Evolutionary conservation across 2,888 invertebrate genomes (phyloP).

Genomic region (Rhimphoctona megacephalus): DNA sequence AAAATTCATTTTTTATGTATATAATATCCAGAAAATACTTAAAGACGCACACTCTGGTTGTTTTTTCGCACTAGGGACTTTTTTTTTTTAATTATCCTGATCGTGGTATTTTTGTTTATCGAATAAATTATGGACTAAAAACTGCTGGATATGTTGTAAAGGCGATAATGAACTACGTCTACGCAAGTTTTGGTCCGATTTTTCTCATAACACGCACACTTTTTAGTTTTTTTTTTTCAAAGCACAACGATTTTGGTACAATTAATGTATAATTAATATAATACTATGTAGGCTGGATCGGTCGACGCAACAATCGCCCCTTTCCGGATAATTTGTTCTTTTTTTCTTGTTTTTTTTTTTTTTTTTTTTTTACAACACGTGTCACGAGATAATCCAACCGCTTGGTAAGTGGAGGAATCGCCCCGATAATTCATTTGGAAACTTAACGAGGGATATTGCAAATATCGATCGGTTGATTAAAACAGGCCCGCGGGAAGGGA

Average conservation of each 20-base stretch:
- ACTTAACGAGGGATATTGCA: slow-evolving; percentile 16
- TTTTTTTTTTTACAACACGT: slow-evolving; percentile 38
- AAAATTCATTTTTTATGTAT: slow-evolving; percentile 17
- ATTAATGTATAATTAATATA: slow-evolving; percentile 27
- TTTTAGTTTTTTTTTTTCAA: slow-evolving; percentile 28
- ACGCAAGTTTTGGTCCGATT: slow-evolving; percentile 79
- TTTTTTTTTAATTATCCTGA: background rate
- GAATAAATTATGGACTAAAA: slow-evolving; percentile 73
- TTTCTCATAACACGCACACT: slow-evolving; percentile 68
- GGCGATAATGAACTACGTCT: slow-evolving; percentile 78
- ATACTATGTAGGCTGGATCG: slow-evolving; percentile 67
- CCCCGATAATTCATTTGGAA: slow-evolving; percentile 12
- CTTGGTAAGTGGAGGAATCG: slow-evolving; percentile 26
- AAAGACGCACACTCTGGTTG: slow-evolving; percentile 4
- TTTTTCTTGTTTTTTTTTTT: background rate
- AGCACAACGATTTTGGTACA: slow-evolving; percentile 1
- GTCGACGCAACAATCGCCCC: slow-evolving; percentile 45
- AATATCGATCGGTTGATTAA: slow-evolving; percentile 42
- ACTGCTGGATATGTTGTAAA: slow-evolving; percentile 79
- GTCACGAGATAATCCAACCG: slow-evolving; percentile 51
- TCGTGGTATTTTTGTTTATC: slow-evolving; percentile 10
- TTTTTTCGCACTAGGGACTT: background rate
- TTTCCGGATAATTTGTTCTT: background rate
- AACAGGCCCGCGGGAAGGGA: slow-evolving; percentile 12
- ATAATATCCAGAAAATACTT: slow-evolving; percentile 57